These are phyloP conservation scores for Acrossocheilus wenchowensis DNA, from an alignment of 2,797 vertebrate species.

Conservation along the genomic window DNA sequence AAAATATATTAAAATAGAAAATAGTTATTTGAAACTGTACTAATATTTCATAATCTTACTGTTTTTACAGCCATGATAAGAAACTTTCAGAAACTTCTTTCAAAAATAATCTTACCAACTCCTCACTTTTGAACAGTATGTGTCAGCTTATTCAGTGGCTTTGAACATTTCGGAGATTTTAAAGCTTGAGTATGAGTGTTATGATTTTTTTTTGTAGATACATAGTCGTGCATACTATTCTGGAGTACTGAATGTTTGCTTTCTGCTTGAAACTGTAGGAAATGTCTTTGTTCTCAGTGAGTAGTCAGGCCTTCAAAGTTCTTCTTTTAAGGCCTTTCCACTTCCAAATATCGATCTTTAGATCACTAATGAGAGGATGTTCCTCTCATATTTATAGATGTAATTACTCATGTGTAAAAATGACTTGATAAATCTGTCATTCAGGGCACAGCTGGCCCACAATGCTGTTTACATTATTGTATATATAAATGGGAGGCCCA, in stretches of 20 bases:
- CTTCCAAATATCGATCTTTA: background rate
- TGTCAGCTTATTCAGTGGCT: background rate
- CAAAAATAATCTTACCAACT: background rate
- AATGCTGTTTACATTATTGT: constrained; percentile 74
- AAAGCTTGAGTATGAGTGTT: background rate
- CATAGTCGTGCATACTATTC: background rate
- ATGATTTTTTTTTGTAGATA: background rate
- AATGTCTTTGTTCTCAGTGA: constrained; percentile 8
- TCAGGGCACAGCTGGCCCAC: constrained; percentile 66
- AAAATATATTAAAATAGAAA: background rate
- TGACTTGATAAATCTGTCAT: constrained; percentile 55
- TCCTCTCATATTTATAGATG: constrained; percentile 48
- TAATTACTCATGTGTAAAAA: constrained; percentile 60
- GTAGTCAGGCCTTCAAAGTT: constrained; percentile 3
- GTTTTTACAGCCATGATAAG: background rate
- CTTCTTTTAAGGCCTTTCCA: background rate
- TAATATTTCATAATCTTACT: background rate
- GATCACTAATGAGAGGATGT: constrained; percentile 55
- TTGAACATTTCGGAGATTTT: background rate
- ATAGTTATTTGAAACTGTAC: background rate
- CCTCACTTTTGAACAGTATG: no score
- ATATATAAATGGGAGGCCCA: constrained; percentile 69
- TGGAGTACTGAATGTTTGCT: background rate
- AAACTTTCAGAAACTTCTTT: background rate
- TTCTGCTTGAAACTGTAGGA: background rate